Base-by-base conservation (phyloP, 2,888 invertebrate genomes). In the Nomada lathburiana region DNA sequence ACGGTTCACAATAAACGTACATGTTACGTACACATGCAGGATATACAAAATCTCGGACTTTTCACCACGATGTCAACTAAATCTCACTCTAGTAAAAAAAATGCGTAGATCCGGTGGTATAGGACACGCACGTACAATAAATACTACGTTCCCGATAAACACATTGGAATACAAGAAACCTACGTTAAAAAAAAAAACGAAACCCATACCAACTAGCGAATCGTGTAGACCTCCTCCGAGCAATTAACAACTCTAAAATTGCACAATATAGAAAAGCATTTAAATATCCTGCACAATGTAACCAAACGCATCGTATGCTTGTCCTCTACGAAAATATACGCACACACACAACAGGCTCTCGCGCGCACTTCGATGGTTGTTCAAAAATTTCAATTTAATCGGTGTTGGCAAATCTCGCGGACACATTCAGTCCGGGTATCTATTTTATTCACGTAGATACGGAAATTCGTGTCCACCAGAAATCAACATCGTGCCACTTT, bases 201-300 rank as follows among this genome's bases (percentile, higher is more conserved):
- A 16, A 3, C 11, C 10, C 13, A 16, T 18, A 9, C 23, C 29
- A 47, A 20, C 16, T 55, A 47, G 23, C 13, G 72, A 72, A 55
- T 18, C 47, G 42, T 63, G 36, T 60, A 7, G 29, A 50, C 50
- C n/a, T 68, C 4, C 1, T 2, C 47, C 47, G 42, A 63, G 20
- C 52, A 63, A 20, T 18, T 63, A 18, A 44, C 18, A 20, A 50
- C 5, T 26, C 16, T 42, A 20, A 67, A 60, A 76, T 64, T 63
- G n/a, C 23, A 63, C 42, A 18, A 42, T 36, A 10, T 13, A 63
- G 52, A 69, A 53, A 13, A 55, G 10, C 23, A 20, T 59, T 70
- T 29, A 75, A 80, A 76, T 80, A 85, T 82, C 80, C 83, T 82
- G 78, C 81, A 76, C 73, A 73, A 75, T 70, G 71, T 72, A 78